Base-by-base conservation (phyloP, 2,888 invertebrate species). In the Tenthredo amoena region DNA sequence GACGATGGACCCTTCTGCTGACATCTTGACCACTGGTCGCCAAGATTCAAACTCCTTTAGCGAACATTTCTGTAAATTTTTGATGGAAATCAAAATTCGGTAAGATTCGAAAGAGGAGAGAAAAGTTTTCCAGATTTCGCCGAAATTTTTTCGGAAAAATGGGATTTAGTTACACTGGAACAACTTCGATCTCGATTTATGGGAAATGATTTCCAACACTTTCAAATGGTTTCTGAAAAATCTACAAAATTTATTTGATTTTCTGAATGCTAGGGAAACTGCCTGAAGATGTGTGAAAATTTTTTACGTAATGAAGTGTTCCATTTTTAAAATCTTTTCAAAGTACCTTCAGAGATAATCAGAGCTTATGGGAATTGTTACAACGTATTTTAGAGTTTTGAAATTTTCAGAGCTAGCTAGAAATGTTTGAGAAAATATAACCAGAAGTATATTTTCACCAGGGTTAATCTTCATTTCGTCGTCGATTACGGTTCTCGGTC, bases 11-110 rank as follows among this genome's bases (percentile, higher is more conserved):
- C 37, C 15, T 76, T 47, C 6, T 18, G 40, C 62, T 37, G 76
- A 77, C 84, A 84, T 84, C 34, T 62, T 84, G 26, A 72, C 62
- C 72, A 21, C 74, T 37, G 31, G 47, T 84, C 84, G 50, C 37
- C 71, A 37, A 40, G 37, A 21, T 71, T 85, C 58, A 85, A 58
- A 58, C 15, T 37, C 26, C 55, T 55, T 83, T 47, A 21, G 58
- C 68, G 26, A 71, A 10, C 85, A 85, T 85, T 40, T 83, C 85
- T 85, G 85, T 43, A 71, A 85, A 37, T 81, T 21, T 31, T 62
- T 21, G 18, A 34, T 26, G 2, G 15, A 47, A 26, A 12, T 31
- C 34, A n/a, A 77, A n/a, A n/a, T n/a, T 7, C n/a, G n/a, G 1
- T 18, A 6, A 50, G n/a, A n/a, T 55, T 55, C 2, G 6, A n/a